Base-by-base conservation (phyloP, 2,113 vertebrate species). In the Chloropsis hardwickii region DNA sequence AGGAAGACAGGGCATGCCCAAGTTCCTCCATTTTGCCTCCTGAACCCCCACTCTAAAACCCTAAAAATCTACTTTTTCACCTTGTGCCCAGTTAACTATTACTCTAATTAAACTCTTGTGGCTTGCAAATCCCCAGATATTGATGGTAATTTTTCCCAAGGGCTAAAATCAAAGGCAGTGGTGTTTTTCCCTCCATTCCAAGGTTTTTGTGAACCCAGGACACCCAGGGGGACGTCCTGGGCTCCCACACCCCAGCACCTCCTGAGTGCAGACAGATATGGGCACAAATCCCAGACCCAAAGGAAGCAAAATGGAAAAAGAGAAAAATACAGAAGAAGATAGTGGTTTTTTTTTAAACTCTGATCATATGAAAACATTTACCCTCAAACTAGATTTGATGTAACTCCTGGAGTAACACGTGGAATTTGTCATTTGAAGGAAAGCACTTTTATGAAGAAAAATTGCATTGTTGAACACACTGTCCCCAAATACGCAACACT, bases 301-400 rank as follows among this genome's bases (percentile, higher is more conserved):
- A 86, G 24, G 24, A 62, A 70, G 12, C 12, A 53, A 70, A 87
- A 22, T 16, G 10, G 18, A 4, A 58, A 61, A 61, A 73, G 11
- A 73, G 16, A 44, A 92, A 72, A 76, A 71, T 35, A 56, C 61
- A 24, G 72, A 91, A 78, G n/a, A 74, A 11, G 2, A 27, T 10
- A 7, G 4, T 15, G 7, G 1, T 0, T 1, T 64, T 56, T 76
- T 78, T 47, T 2, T 1, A 15, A 61, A 45, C 50, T 31, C 28
- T 39, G 54, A 80, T 64, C 8, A 5, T 39, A 47, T 23, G 20
- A 83, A 91, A 60, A 73, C 20, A 9, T 8, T 4, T 27, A 22
- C 24, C 8, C 16, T 71, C 44, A 44, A 60, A n/a, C 13, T 42
- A 17, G 24, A 61, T 78, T 91, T 69, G 4, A 54, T 73, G 22